These are phyloP conservation scores for Metellina segmentata DNA, from an alignment of 2,888 invertebrate genomes.

Conservation along the genomic window DNA sequence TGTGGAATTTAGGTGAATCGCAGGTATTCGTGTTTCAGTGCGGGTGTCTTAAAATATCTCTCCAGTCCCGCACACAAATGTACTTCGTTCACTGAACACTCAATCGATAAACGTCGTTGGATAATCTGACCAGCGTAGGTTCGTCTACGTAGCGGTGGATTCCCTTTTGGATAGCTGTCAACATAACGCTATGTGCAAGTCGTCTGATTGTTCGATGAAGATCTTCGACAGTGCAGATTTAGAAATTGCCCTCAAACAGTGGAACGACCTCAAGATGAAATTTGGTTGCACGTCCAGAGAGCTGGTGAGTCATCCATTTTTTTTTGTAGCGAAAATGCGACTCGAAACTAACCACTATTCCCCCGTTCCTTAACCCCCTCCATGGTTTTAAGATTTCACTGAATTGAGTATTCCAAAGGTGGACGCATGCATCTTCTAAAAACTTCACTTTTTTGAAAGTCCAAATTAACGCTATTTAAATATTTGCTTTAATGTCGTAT, in stretches of 20 bases:
- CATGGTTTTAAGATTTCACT: too few relatives aligned
- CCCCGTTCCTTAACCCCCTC: too few relatives aligned
- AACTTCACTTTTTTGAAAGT: too few relatives aligned
- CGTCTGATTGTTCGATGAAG: slow-evolving; percentile 73
- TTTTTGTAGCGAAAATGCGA: background rate
- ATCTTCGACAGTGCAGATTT: slow-evolving; percentile 73
- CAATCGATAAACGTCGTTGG: background rate
- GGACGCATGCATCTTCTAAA: too few relatives aligned
- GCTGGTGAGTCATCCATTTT: slow-evolving; percentile 52
- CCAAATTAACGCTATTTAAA: too few relatives aligned
- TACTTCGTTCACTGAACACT: background rate
- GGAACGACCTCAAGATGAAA: slow-evolving; percentile 74
- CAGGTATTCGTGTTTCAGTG: background rate
- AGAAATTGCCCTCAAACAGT: slow-evolving; percentile 74
- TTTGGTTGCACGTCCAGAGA: slow-evolving; percentile 68
- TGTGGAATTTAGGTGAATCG: background rate
- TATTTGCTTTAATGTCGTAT: too few relatives aligned
- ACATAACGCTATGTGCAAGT: slow-evolving; percentile 71
- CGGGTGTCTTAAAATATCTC: background rate
- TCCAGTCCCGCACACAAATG: background rate
- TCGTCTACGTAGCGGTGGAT: slow-evolving; percentile 36
- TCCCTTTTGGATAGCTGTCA: slow-evolving; percentile 21
- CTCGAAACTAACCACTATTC: too few relatives aligned
- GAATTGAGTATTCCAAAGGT: too few relatives aligned
- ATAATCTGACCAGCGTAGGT: background rate